phyloP scores from a whole-genome alignment of 2,113 vertebrate species.

The Zeus faber region DNA sequence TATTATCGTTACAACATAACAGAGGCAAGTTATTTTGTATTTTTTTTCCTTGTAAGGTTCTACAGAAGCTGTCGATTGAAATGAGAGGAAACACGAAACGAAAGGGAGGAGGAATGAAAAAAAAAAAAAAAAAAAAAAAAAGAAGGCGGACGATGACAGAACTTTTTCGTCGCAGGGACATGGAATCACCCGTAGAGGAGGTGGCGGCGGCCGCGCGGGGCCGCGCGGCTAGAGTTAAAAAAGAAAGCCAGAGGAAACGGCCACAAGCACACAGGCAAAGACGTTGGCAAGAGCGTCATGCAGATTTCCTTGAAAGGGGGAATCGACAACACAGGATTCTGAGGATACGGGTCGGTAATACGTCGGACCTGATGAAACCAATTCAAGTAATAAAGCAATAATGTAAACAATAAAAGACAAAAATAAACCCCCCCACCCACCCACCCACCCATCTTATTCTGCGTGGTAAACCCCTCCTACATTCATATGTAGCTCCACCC shows the following conservation, averaged over 20 bases:
- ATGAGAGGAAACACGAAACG: slow-evolving; percentile 58
- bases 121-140: slow-evolving; percentile 31
- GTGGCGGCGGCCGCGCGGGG: slow-evolving; percentile 25
- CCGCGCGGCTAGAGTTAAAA: slow-evolving; percentile 34
- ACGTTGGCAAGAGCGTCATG: slow-evolving; percentile 67
- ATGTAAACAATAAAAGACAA: slow-evolving; percentile 53
- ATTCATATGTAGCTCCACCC: slow-evolving; percentile 69
- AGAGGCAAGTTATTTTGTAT: slow-evolving; percentile 38
- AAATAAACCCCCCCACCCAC: slow-evolving; percentile 25
- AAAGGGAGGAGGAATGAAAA: slow-evolving; percentile 30
- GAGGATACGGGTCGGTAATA: slow-evolving; percentile 66
- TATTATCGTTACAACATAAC: slow-evolving; percentile 77
- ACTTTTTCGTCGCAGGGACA: too few relatives aligned
- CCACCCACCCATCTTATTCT: slow-evolving; percentile 44
- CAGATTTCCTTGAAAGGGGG: slow-evolving; percentile 60
- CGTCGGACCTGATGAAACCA: slow-evolving; percentile 58
- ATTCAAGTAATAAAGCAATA: slow-evolving; percentile 70
- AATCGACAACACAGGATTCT: slow-evolving; percentile 65
- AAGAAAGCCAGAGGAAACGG: slow-evolving; percentile 58
- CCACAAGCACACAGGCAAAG: slow-evolving; percentile 70
- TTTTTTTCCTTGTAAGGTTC: slow-evolving; percentile 40
- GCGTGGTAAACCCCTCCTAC: slow-evolving; percentile 60
- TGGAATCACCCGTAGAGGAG: slow-evolving; percentile 33
- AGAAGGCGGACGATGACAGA: background rate
- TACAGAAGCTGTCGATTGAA: slow-evolving; percentile 53